Evolutionary conservation across 2,888 invertebrate genomes (phyloP), one percentile per base, ranked within the genome.

Genomic region (Coleophora deauratella): DNA sequence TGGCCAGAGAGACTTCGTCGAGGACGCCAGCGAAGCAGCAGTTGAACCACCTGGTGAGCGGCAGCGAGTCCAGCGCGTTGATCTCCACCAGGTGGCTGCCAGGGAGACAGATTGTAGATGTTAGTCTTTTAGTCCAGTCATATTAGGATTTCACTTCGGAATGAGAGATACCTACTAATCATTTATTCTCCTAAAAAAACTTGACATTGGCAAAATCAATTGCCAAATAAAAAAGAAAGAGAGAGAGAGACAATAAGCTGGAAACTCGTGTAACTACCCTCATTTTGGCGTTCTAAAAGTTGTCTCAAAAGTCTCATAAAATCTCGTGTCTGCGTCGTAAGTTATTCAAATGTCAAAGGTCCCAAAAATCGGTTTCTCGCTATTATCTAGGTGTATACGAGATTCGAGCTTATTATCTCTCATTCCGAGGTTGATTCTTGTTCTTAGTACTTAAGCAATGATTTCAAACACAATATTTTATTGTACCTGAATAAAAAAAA

Each of bases 1-100:
- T 93, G 46, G 90, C 91, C 42, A 96, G 85, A 7, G 94, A 91
- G 7, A 90, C 89, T 56, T 94, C 92, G 55, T 92, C 91, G 38
- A 97, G 82, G 9, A 94, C 87, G 3, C 92, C 93, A 38, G 96
- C 93, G 78, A 95, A 96, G 63, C 94, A 94, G 39, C 91, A 91
- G 42, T 90, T 88, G 68, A 93, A 95, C 96, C 96, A 96, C 52
- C 88, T 88, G 30, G 90, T 88, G 35, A 94, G 75, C 0, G 95
- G 93, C 37, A 94, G 72, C 44, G 74, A 78, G 42, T 90, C 88
- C 49, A 92, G 71, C 0, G 91, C 88, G 39, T 88, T 88, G 38
- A 90, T 88, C 34, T 88, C 88, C n/a, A 87, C 72, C 34, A 96
- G 75, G 64, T 93, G 91, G 49, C 90, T 89, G 66, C 37, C 86